Base-by-base conservation (phyloP, 2,113 vertebrate species). In the Plecotus auritus region DNA sequence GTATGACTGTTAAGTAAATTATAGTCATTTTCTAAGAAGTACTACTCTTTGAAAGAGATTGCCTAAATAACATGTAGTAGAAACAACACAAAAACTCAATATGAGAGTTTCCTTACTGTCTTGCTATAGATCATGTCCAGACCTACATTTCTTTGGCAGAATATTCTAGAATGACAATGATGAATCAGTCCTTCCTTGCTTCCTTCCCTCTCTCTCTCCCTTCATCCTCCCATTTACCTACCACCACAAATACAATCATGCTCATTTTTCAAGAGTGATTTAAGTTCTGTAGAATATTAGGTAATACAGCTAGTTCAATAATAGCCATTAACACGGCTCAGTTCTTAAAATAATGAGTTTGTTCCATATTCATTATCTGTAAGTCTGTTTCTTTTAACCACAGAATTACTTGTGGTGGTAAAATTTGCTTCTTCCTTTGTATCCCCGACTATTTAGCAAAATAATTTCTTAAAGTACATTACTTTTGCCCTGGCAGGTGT, bases 401-500 rank as follows among this genome's bases (percentile, higher is more conserved):
- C 12, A 89, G 47, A 97, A 97, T 95, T 85, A 94, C 95, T 2
- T 96, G 18, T 74, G n/a, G 40, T 51, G 28, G 61, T 94, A 90
- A 96, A 59, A 95, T 84, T 61, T 91, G 74, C 90, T 97, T 97
- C 47, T 92, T 30, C 88, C 61, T 92, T 95, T 95, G 64, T 93
- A 85, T 74, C 77, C 85, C 76, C 93, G 64, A 94, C 83, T 95
- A 69, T 67, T 90, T 94, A 97, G 97, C 95, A 88, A 97, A 97
- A 97, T 94, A 45, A 96, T 90, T 93, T 91, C 77, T 98, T 97
- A 91, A 97, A 97, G 92, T 94, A 91, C 1, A 96, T 94, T 97
- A 72, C 40, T 97, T 98, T 97, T 96, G 61, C 64, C 64, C 64
- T n/a, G 64, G 64, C 64, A 32, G 64, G 64, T n/a, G 30, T 66